Conservation (phyloP, 2,113 vertebrate species). For the Atractosteus spatula region DNA sequence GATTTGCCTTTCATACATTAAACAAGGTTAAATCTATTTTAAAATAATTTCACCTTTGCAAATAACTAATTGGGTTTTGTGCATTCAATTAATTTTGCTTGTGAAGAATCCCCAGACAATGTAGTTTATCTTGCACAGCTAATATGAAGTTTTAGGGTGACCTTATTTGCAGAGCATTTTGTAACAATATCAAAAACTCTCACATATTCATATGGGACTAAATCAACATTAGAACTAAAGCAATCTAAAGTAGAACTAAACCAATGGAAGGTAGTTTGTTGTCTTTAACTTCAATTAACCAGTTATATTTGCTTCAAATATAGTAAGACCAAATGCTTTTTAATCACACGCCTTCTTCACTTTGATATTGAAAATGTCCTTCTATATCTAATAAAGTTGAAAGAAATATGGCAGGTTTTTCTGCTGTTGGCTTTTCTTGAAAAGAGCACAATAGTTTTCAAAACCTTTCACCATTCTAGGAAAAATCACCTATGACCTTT, state of each 20-base stretch:
- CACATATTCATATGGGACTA: no score
- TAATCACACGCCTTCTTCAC: neutral
- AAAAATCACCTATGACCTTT: neutral
- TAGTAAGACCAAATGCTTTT: neutral
- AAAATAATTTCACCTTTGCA: slow-evolving; percentile 15
- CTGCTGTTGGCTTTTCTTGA: no score
- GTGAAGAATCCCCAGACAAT: slow-evolving; percentile 6
- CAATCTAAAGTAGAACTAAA: neutral
- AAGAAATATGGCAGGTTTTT: neutral
- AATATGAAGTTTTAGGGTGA: slow-evolving; percentile 5
- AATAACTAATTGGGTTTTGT: slow-evolving; percentile 6
- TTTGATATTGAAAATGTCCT: neutral
- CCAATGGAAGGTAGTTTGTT: neutral
- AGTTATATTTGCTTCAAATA: slow-evolving; percentile 11
- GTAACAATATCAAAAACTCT: neutral
- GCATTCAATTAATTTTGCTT: slow-evolving; percentile 16
- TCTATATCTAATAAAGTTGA: slow-evolving; percentile 1
- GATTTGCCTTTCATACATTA: neutral
- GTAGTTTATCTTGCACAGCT: slow-evolving; percentile 10
- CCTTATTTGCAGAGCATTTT: slow-evolving; percentile 12
- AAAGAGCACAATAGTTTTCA: no score
- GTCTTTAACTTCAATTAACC: neutral
- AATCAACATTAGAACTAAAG: no score
- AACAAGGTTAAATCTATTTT: slow-evolving; percentile 5
- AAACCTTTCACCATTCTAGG: neutral